Conservation (phyloP, 2,797 vertebrate species). For the Remorina albescens region DNA sequence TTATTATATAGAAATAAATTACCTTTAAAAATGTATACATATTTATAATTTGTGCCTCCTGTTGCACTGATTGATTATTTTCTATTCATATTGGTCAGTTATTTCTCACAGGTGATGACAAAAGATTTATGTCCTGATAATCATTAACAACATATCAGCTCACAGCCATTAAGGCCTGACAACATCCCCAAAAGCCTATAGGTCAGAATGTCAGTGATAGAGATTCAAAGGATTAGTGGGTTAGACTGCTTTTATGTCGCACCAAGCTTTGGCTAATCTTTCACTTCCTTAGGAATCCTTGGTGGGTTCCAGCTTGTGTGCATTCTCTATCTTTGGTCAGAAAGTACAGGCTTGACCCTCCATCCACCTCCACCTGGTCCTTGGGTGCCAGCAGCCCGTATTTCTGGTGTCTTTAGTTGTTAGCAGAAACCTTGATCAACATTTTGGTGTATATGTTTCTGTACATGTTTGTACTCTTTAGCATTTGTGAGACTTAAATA, state of each 20-base stretch:
- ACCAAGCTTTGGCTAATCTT: slow-evolving; percentile 50
- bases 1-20: neutral
- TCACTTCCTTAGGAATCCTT: slow-evolving; percentile 46
- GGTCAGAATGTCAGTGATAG: slow-evolving; percentile 40
- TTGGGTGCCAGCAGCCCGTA: neutral
- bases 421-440: no score
- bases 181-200: slow-evolving; percentile 11
- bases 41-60: neutral
- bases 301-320: slow-evolving; percentile 17
- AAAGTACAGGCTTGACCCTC: slow-evolving; percentile 1
- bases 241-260: slow-evolving; percentile 48
- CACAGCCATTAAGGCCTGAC: slow-evolving; percentile 19
- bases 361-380: neutral
- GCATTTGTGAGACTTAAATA: no score
- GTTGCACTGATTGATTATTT: neutral
- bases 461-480: no score
- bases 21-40: no score
- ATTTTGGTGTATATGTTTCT: no score
- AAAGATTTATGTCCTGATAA: neutral
- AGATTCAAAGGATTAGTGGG: slow-evolving; percentile 46
- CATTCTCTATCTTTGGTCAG: slow-evolving; percentile 20
- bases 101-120: neutral
- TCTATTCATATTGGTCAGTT: neutral
- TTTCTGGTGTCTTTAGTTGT: neutral
- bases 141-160: slow-evolving; percentile 42